Evolutionary conservation across 2,113 vertebrate species (phyloP).

Genomic region (Lasiurus borealis): DNA sequence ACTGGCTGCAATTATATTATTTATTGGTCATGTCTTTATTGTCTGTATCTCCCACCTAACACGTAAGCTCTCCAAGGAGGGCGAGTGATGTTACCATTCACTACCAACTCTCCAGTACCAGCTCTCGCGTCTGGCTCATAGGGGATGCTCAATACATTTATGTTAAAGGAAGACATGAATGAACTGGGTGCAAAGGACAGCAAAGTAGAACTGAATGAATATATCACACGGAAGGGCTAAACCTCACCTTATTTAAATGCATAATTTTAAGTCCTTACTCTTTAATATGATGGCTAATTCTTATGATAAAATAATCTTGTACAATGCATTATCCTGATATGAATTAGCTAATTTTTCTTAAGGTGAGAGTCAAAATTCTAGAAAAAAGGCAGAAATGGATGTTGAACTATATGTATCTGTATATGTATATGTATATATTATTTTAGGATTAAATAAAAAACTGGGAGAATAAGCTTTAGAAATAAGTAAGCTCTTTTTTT

Average conservation of each 20-base stretch:
- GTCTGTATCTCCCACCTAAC: background rate
- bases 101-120: background rate
- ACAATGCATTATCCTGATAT: background rate
- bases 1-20: background rate
- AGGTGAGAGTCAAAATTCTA: background rate
- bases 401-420: background rate
- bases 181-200: background rate
- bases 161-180: background rate
- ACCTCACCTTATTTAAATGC: background rate
- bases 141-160: background rate
- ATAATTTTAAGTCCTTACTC: background rate
- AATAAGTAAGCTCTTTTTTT: slow-evolving; percentile 5
- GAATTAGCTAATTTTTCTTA: background rate
- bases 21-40: background rate
- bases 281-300: background rate
- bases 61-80: background rate
- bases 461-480: background rate
- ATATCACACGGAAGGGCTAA: background rate
- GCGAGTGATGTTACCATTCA: background rate
- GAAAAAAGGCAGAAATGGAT: background rate
- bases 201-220: background rate
- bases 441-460: slow-evolving; percentile 33
- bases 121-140: background rate
- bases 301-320: background rate
- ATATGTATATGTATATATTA: too few species aligned